Percentiles rank a stretch among this genome's conserved stretches.
Evolutionary conservation across 2,888 invertebrate species (phyloP).

Genomic region (Mycogona germanica): DNA sequence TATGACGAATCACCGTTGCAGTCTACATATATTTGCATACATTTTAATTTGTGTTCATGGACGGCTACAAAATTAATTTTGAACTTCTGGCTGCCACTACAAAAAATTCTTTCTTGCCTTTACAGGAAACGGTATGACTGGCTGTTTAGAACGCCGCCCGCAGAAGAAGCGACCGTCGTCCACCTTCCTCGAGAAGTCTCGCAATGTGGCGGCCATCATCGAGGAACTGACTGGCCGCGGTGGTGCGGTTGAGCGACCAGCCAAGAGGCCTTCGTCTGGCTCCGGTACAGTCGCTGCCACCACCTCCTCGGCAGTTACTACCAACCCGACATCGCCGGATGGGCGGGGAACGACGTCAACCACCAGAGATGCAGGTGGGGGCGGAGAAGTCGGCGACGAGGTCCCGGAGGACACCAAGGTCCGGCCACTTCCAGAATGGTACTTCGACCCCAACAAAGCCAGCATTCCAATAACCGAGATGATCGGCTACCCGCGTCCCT

Average conservation of each 20-base stretch:
- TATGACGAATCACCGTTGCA: no score
- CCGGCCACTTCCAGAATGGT: slow-evolving; percentile 18
- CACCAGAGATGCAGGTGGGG: background rate
- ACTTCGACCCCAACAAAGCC: slow-evolving; percentile 18
- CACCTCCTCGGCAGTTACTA: no score
- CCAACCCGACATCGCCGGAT: no score
- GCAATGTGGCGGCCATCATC: background rate
- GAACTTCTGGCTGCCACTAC: background rate
- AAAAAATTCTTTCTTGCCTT: background rate
- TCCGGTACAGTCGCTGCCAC: no score
- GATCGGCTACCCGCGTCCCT: slow-evolving; percentile 20
- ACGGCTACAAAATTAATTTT: no score
- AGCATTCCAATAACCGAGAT: slow-evolving; percentile 17
- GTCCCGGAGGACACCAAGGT: background rate
- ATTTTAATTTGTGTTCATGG: no score
- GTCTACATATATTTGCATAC: no score
- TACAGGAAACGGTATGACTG: background rate
- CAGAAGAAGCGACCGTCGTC: background rate
- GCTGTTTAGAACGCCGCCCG: background rate
- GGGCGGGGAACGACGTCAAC: background rate
- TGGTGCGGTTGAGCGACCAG: background rate
- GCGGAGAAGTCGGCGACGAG: background rate
- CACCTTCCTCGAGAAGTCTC: background rate
- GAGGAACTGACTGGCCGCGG: background rate
- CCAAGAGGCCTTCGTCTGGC: no score